These are phyloP conservation scores for Pycnonotus jocosus DNA, from an alignment of 2,113 vertebrate species.

Conservation along the genomic window DNA sequence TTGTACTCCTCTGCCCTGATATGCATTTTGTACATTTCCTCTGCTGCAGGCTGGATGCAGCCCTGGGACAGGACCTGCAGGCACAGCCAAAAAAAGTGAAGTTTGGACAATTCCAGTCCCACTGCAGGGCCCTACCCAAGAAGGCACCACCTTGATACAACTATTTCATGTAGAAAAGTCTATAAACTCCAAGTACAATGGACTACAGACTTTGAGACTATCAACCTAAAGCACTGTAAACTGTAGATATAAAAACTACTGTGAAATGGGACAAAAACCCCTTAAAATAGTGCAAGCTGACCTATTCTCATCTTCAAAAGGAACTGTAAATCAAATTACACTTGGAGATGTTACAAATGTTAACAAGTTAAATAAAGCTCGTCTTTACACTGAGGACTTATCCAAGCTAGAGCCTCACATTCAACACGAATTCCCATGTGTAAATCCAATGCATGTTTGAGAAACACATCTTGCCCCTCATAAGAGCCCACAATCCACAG, in stretches of 20 bases:
- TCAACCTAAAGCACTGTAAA: not conserved
- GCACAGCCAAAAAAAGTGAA: fast-evolving
- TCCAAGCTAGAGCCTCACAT: not conserved
- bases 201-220: not conserved
- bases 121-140: not conserved
- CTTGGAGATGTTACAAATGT: not conserved
- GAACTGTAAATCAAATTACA: not conserved
- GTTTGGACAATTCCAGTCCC: not conserved
- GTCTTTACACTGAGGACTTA: not conserved
- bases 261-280: not conserved
- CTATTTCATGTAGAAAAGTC: not conserved
- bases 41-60: not conserved
- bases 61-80: not conserved
- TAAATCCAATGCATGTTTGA: not conserved
- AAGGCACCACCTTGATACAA: not conserved
- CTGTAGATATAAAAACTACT: not conserved
- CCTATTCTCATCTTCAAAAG: not conserved
- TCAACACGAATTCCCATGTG: not conserved
- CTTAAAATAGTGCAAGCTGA: not conserved
- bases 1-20: not conserved
- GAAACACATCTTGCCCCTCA: not conserved
- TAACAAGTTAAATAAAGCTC: not conserved
- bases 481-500: not conserved
- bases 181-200: not conserved
- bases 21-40: not conserved